Evolutionary conservation across 2,888 invertebrate species (phyloP), one percentile per base, ranked within the genome.

Genomic region (Actias luna): DNA sequence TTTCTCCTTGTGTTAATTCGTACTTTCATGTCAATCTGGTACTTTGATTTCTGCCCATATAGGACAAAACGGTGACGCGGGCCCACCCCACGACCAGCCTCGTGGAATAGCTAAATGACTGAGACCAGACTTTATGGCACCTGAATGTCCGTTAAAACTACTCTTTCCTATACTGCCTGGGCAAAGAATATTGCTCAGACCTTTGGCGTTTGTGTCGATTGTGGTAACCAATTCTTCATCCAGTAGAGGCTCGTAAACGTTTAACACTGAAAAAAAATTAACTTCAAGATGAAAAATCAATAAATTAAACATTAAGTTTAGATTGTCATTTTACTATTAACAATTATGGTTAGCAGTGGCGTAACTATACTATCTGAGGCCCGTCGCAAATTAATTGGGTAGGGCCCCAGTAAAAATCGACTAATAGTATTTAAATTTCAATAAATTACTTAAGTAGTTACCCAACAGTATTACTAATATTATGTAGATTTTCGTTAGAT

Each of bases 1-100:
- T 63, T 69, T 70, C 65, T 65, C 71, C 65, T 64, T 70, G 57
- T 67, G 58, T 27, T 63, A 60, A 31, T 62, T 64, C 39, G 57
- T 64, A 65, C 67, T 61, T 73, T 69, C 76, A 76, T 65, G 88
- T 92, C 92, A 92, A 87, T 91, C 92, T 36, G 91, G 88, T 62
- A 92, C 75, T 55, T 89, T 88, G 7, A 90, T 85, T 82, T 97
- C 96, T n/a, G 94, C 94, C 95, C 96, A 97, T 1, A 96, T 88
- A 1, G 97, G 97, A 74, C 95, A 96, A 83, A 94, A 95, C 42
- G 94, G 94, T 31, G 96, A 96, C 1, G 95, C 96, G 0, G 95
- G 93, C 0, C 97, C 97, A 14, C 96, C 96, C 97, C 96, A 97
- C 22, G 94, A 94, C 97, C 97, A 97, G 5, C 96, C 96, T n/a